Evolutionary conservation across 2,888 invertebrate species (phyloP).

Genomic region (Tricholauxania praeusta): DNA sequence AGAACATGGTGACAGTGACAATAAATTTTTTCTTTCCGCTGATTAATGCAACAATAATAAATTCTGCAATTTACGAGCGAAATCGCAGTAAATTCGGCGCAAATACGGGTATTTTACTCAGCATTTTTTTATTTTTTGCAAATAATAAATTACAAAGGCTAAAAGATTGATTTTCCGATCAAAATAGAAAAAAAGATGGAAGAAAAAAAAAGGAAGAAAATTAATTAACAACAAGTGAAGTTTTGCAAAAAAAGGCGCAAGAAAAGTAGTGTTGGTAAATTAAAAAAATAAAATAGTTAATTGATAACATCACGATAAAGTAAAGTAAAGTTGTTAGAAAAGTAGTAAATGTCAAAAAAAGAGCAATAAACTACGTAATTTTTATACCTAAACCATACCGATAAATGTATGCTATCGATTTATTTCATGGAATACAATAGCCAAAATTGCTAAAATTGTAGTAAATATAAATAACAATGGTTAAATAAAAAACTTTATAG

Average conservation of each 20-base stretch:
- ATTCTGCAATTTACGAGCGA: slow-evolving; percentile 8
- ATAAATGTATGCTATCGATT: no score
- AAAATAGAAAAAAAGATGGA: no score
- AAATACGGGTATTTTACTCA: neutral
- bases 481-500: no score
- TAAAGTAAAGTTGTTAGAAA: slow-evolving; percentile 28
- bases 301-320: slow-evolving; percentile 1
- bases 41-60: slow-evolving; percentile 25
- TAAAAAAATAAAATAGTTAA: neutral
- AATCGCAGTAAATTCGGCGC: neutral
- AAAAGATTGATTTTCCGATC: slow-evolving; percentile 14
- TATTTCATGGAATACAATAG: no score
- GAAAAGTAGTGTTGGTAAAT: neutral
- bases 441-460: no score
- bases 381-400: no score
- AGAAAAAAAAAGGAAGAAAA: neutral
- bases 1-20: slow-evolving; percentile 30
- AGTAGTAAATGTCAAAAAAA: neutral
- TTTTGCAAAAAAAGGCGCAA: slow-evolving; percentile 8
- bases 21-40: slow-evolving; percentile 29
- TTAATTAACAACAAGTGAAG: slow-evolving; percentile 19
- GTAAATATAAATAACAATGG: no score
- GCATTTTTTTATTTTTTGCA: no score
- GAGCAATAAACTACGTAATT: no score
- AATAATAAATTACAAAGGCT: neutral